A percentile compares a stretch with the other conserved stretches of the same genome.
These are phyloP conservation scores for Notodonta dromedarius DNA, from an alignment of 2,888 invertebrate species.

Conservation along the genomic window DNA sequence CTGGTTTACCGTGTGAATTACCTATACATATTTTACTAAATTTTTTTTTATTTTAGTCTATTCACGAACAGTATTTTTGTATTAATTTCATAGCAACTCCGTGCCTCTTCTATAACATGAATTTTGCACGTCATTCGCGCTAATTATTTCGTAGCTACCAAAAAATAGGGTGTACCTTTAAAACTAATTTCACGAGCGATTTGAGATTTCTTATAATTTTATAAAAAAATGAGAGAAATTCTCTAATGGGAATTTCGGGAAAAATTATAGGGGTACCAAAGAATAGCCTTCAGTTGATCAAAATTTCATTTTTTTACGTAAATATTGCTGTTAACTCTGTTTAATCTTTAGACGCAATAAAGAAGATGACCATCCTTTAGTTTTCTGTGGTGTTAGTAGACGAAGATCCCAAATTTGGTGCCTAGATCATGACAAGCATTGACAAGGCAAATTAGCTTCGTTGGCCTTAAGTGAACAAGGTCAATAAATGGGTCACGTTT, in stretches of 20 bases:
- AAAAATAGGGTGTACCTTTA: conserved; percentile 27
- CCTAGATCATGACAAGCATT: too few relatives aligned
- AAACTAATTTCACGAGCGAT: conserved; percentile 41
- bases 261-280: conserved; percentile 14
- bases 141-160: conserved; percentile 24
- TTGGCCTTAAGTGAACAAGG: too few relatives aligned
- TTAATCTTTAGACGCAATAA: not conserved
- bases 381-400: too few relatives aligned
- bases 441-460: too few relatives aligned
- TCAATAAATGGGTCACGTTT: too few relatives aligned
- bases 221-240: conserved; percentile 18
- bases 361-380: not conserved
- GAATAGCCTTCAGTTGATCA: not conserved
- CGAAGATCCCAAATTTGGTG: too few relatives aligned
- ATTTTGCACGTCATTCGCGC: conserved; percentile 29
- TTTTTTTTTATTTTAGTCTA: too few relatives aligned
- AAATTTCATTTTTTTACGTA: not conserved
- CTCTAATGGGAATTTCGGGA: conserved; percentile 26
- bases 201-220: conserved; percentile 24
- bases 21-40: too few relatives aligned
- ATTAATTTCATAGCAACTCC: too few relatives aligned
- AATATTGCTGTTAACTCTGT: not conserved
- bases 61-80: too few relatives aligned
- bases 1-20: too few relatives aligned
- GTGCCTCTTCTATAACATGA: not conserved